A percentile compares a stretch with the other conserved stretches of the same genome.
These are phyloP conservation scores for Percina caprodes DNA, from an alignment of 2,113 vertebrate genomes.

Conservation along the genomic window DNA sequence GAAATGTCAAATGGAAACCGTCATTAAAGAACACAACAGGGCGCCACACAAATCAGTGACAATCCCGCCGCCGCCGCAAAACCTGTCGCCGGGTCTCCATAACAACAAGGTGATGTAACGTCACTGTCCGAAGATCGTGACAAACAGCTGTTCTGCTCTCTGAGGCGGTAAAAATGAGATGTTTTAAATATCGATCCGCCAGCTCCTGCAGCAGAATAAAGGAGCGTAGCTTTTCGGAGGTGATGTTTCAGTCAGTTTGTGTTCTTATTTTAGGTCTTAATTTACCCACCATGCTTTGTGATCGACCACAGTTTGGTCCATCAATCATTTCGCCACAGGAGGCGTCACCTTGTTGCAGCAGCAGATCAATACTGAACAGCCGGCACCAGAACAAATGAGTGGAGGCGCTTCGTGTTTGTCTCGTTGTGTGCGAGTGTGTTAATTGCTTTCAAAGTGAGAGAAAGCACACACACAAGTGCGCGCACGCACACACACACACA, in stretches of 20 bases:
- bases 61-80: too few species aligned
- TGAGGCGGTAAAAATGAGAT: background rate
- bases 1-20: too few species aligned
- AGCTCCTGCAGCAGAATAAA: background rate
- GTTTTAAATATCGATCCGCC: background rate
- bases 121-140: too few species aligned
- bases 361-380: conserved; percentile 39
- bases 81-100: background rate
- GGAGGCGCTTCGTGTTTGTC: background rate
- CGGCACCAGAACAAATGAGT: conserved; percentile 10
- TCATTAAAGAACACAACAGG: background rate
- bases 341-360: conserved; percentile 23
- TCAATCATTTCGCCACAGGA: conserved; percentile 34
- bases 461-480: background rate
- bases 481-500: background rate
- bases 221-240: too few species aligned
- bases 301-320: conserved; percentile 5
- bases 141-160: background rate
- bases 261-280: conserved; percentile 10
- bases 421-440: conserved; percentile 25
- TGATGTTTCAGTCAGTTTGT: background rate
- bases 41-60: too few species aligned
- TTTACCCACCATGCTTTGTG: conserved; percentile 25
- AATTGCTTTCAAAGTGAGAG: conserved; percentile 20
- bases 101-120: background rate